Conservation (phyloP, 2,113 vertebrate species). For the Apistogramma diplotaenia region DNA sequence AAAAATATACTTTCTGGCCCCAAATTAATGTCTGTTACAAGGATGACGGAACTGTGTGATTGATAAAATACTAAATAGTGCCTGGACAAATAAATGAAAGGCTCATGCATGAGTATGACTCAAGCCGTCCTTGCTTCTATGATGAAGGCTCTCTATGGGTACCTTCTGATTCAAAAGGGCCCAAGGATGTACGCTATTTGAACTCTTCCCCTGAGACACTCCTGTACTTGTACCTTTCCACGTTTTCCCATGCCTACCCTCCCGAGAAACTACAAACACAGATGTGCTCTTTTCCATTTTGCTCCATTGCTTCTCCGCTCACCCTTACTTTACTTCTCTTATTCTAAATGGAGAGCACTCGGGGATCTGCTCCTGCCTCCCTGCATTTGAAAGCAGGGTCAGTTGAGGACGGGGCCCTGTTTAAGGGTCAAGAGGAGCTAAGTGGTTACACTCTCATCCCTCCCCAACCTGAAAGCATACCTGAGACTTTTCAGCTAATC, state of each 20-base stretch:
- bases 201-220: constrained; percentile 41
- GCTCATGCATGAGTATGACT: constrained; percentile 12
- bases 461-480: constrained; percentile 10
- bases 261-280: constrained; percentile 65
- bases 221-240: constrained; percentile 33
- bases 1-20: constrained; percentile 36
- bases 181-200: constrained; percentile 46
- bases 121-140: background rate
- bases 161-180: constrained; percentile 13
- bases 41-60: constrained; percentile 51
- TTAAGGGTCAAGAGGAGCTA: background rate
- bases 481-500: background rate
- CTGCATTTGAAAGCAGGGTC: constrained; percentile 17
- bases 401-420: constrained; percentile 28
- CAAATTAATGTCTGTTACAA: constrained; percentile 62
- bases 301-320: constrained; percentile 20
- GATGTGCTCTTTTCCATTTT: constrained; percentile 62
- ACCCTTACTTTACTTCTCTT: constrained; percentile 11
- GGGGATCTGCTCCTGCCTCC: background rate
- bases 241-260: constrained; percentile 34
- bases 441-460: background rate
- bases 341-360: constrained; percentile 17
- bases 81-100: constrained; percentile 53
- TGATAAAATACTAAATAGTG: constrained; percentile 45
- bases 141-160: constrained; percentile 23